Conservation (phyloP, 2,888 invertebrate species). For the Dolichopus griseipennis region DNA sequence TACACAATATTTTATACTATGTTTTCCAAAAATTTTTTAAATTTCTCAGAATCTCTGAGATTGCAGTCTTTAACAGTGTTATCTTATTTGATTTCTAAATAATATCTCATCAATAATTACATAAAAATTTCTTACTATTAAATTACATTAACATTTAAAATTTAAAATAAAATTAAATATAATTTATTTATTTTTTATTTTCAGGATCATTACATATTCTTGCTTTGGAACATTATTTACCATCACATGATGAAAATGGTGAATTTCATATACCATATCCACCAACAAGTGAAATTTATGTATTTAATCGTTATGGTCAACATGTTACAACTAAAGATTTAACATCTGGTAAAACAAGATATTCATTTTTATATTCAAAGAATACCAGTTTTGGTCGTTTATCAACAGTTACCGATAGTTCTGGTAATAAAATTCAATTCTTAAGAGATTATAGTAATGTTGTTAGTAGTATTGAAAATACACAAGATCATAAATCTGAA, state of each 20-base stretch:
- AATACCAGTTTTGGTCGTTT: constrained; percentile 92
- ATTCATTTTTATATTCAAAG: constrained; percentile 93
- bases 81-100: no score
- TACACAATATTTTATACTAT: no score
- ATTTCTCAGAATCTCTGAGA: no score
- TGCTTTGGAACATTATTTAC: constrained; percentile 77
- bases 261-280: constrained; percentile 91
- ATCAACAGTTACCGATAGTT: constrained; percentile 87
- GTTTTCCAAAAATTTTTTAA: no score
- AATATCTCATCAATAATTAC: no score
- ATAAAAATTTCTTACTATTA: no score
- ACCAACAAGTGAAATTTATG: constrained; percentile 86
- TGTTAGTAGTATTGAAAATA: constrained; percentile 89
- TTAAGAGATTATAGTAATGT: constrained; percentile 85
- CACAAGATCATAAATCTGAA: constrained; percentile 86
- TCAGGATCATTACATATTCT: constrained; percentile 70
- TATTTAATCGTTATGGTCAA: constrained; percentile 91
- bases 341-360: constrained; percentile 88
- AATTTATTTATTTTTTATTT: constrained; percentile 25
- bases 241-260: constrained; percentile 77
- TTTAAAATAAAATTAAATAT: not conserved
- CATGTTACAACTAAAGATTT: constrained; percentile 91
- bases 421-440: constrained; percentile 86
- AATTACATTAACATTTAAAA: no score
- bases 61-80: no score